A percentile compares a stretch with the other conserved stretches of the same genome.
These are phyloP conservation scores for Pachydiplax longipennis DNA, from an alignment of 2,888 invertebrate species.

Conservation along the genomic window DNA sequence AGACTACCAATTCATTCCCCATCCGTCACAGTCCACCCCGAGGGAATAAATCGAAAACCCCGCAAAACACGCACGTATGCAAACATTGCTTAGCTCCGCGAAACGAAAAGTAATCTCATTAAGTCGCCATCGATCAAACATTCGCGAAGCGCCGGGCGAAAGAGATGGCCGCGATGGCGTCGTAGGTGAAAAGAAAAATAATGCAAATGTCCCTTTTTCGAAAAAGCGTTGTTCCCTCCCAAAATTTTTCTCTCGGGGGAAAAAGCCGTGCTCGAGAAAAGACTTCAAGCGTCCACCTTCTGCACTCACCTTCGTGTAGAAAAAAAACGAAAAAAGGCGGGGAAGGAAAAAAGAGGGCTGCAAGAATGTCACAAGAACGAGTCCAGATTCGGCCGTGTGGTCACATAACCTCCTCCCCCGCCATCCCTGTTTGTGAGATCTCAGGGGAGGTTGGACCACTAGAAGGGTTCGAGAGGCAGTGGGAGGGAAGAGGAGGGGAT, in stretches of 20 bases:
- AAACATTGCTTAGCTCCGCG: too few relatives aligned
- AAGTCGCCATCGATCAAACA: neutral
- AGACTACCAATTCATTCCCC: too few relatives aligned
- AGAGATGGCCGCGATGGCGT: neutral
- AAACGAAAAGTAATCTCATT: too few relatives aligned
- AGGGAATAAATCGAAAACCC: too few relatives aligned
- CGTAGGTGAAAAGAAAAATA: neutral
- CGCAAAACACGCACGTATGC: too few relatives aligned
- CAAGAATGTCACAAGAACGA: constrained; percentile 22
- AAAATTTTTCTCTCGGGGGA: neutral
- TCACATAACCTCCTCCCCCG: constrained; percentile 2
- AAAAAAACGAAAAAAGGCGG: too few relatives aligned
- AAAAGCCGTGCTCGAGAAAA: neutral
- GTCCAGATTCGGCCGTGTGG: constrained; percentile 27
- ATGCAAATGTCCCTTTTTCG: neutral
- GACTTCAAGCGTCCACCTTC: neutral
- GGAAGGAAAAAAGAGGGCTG: neutral
- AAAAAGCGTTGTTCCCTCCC: neutral
- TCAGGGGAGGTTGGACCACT: neutral
- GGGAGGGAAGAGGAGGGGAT: neutral
- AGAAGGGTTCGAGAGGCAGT: neutral
- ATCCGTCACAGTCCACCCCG: too few relatives aligned
- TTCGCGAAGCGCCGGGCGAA: neutral
- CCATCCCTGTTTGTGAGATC: neutral
- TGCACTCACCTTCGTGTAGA: neutral